These are phyloP conservation scores for Micronycteris hirsuta DNA, from an alignment of 2,113 vertebrate genomes.

Conservation along the genomic window DNA sequence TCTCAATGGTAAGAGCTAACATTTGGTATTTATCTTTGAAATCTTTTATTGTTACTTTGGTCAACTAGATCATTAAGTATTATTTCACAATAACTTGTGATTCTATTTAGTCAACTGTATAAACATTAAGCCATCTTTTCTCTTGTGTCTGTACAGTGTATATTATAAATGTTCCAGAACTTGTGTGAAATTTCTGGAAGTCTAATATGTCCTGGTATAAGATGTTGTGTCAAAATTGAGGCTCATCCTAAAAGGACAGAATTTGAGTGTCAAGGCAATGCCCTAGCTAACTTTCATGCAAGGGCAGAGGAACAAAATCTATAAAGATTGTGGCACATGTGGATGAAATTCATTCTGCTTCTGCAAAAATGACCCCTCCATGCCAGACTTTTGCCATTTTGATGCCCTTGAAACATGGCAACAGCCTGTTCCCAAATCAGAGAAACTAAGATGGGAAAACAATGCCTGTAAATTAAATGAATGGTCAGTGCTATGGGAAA, in stretches of 20 bases:
- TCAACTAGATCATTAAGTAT: neutral
- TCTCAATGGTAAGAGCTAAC: neutral
- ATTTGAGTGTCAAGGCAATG: neutral
- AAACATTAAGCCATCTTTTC: neutral
- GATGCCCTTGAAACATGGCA: neutral
- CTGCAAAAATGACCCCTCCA: neutral
- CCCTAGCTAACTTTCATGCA: neutral
- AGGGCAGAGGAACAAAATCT: neutral
- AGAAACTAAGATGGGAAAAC: neutral
- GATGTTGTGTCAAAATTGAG: neutral
- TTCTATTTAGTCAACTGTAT: neutral
- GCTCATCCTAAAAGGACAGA: neutral
- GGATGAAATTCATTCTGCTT: neutral
- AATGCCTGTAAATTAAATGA: neutral
- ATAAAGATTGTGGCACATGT: neutral
- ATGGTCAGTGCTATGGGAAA: neutral
- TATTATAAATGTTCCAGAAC: neutral
- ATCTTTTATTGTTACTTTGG: neutral
- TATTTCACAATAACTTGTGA: neutral
- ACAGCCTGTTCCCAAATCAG: neutral
- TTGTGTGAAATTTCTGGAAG: neutral
- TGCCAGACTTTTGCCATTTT: neutral
- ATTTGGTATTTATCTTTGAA: neutral
- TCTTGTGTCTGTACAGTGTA: neutral
- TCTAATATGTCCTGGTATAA: neutral